Percentiles rank a stretch among this genome's conserved stretches.
These are phyloP conservation scores for Carollia perspicillata DNA, from an alignment of 2,113 vertebrate species.

Conservation along the genomic window DNA sequence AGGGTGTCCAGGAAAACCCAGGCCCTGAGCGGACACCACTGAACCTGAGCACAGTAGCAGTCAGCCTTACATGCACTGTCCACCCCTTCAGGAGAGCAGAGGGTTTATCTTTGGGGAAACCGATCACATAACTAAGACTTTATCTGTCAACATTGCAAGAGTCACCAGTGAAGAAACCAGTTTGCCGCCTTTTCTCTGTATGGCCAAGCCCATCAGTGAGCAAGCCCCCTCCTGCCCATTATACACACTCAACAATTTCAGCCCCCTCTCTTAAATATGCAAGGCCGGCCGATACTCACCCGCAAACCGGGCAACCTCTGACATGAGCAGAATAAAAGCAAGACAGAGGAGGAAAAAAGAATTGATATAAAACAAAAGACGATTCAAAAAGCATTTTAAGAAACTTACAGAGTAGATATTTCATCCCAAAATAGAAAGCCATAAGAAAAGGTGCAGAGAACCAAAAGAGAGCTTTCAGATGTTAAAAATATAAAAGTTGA, in stretches of 20 bases:
- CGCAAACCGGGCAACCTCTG: not conserved
- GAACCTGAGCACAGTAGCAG: not conserved
- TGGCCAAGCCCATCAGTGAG: not conserved
- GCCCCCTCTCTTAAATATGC: not conserved
- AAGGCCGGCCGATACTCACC: not conserved
- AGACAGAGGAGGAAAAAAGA: not conserved
- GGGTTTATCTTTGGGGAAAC: not conserved
- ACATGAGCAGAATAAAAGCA: not conserved
- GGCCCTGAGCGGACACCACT: not conserved
- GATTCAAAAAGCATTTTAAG: not conserved
- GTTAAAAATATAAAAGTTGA: not conserved
- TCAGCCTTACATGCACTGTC: not conserved
- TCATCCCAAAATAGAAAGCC: not conserved
- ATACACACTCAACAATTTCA: not conserved
- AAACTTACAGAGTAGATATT: not conserved
- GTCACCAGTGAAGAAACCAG: not conserved
- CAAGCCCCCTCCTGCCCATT: not conserved
- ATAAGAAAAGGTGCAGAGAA: not conserved
- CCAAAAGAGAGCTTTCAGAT: not conserved
- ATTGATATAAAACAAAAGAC: not conserved
- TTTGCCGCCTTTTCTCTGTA: not conserved
- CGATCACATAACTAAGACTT: not conserved
- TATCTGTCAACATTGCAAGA: not conserved
- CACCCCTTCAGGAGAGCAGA: not conserved
- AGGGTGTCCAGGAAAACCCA: not conserved